Evolutionary conservation across 2,113 vertebrate genomes (phyloP), one percentile per base, ranked within the genome.

Genomic region (Calcarius ornatus): DNA sequence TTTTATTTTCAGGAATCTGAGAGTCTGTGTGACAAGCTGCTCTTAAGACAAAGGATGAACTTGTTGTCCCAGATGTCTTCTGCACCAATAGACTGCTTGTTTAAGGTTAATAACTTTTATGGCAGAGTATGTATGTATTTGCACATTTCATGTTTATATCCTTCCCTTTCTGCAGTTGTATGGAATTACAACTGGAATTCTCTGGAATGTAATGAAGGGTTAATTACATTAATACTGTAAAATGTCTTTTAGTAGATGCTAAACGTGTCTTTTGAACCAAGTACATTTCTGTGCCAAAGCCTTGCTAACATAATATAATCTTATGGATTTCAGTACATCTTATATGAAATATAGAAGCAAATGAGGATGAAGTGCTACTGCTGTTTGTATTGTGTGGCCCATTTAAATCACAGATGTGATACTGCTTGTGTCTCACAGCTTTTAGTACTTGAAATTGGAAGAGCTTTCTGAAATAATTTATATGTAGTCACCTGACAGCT

Each of bases 1-100:
- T 42, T 16, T 89, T 91, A 53, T 77, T 96, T 92, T 16, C 86
- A 99, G 99, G 98, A 98, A 30, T 97, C 98, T 4, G 98, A 98
- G 31, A 98, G 98, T 12, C 96, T 98, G 42, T 98, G 96, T 47
- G 98, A 99, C 96, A 99, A 98, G 71, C 90, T 98, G 12, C 95
- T 98, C 87, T 98, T 99, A 85, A 98, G 98, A 87, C 98, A 99
- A 94, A 99, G 98, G 95, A 99, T 99, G 98, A 99, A 98, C 92
- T 96, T 99, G n/a, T 96, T 99, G 66, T 98, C 98, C 42, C 99
- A 99, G 97, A 98, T 98, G 94, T 96, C 98, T 28, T 96, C 98
- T 40, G 97, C 98, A 8, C 99, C 99, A 37, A 99, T 98, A 65
- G 98, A 99, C 92, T 98, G 97, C 92, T 98, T 99, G 64, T 99